Conservation (phyloP, 2,113 vertebrate genomes). For the Phalacrocorax aristotelis region DNA sequence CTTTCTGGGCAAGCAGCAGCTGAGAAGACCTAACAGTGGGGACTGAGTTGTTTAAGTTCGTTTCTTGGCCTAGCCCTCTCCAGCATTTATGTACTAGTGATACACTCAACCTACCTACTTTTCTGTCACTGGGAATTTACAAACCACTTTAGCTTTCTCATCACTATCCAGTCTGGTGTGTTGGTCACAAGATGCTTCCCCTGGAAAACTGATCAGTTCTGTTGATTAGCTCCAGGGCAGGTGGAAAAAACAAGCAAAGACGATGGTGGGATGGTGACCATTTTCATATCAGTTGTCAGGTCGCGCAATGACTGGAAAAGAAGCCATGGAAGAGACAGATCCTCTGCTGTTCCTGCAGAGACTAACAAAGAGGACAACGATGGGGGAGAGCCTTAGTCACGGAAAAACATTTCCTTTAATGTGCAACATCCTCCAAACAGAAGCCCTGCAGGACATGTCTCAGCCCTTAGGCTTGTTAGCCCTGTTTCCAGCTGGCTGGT, state of each 20-base stretch:
- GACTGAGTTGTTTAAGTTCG: background rate
- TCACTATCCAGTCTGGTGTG: background rate
- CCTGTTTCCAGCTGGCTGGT: background rate
- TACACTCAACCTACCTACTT: accelerated
- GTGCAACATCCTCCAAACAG: background rate
- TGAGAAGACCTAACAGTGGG: background rate
- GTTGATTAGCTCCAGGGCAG: background rate
- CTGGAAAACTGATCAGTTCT: background rate
- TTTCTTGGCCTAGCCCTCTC: background rate
- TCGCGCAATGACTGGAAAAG: background rate
- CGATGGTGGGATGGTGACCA: too few species aligned
- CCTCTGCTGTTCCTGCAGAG: background rate
- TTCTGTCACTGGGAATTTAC: background rate
- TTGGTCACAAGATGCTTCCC: background rate
- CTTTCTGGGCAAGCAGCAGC: background rate
- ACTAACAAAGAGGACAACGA: background rate
- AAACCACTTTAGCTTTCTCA: background rate
- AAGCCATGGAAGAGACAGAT: background rate
- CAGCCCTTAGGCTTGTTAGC: background rate
- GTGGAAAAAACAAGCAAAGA: background rate
- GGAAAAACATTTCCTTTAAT: background rate
- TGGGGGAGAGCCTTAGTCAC: background rate
- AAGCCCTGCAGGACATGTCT: accelerated
- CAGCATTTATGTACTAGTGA: too few species aligned
- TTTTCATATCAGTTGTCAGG: background rate